Evolutionary conservation across 2,113 vertebrate species (phyloP).

Genomic region (Thryonomys swinderianus): DNA sequence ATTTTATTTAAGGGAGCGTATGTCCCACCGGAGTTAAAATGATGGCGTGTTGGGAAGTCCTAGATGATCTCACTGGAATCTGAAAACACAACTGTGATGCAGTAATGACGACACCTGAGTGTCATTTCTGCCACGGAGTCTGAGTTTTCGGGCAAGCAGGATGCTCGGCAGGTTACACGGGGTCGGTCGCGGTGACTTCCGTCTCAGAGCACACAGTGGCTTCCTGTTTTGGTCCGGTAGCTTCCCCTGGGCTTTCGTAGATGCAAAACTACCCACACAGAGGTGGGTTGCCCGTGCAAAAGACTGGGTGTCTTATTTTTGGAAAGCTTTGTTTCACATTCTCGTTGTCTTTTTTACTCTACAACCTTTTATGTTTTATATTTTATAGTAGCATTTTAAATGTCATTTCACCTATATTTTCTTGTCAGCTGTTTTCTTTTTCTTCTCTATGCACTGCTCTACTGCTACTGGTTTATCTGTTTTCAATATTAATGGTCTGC

Average conservation of each 20-base stretch:
- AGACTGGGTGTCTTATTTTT: slow-evolving; percentile 71
- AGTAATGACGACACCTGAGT: neutral
- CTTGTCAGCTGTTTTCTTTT: neutral
- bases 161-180: slow-evolving; percentile 25
- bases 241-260: slow-evolving; percentile 73
- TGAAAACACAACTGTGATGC: neutral
- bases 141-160: slow-evolving; percentile 64
- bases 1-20: neutral
- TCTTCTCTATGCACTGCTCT: neutral
- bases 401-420: neutral
- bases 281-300: slow-evolving; percentile 43
- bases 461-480: neutral
- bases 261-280: slow-evolving; percentile 60
- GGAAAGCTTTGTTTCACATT: slow-evolving; percentile 61
- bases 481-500: neutral
- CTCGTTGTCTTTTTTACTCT: slow-evolving; percentile 20
- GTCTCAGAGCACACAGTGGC: slow-evolving; percentile 36
- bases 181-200: slow-evolving; percentile 66
- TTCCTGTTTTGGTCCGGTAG: slow-evolving; percentile 78
- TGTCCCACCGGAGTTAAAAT: neutral
- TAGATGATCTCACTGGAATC: slow-evolving; percentile 24
- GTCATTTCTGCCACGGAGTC: slow-evolving; percentile 49
- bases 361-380: slow-evolving; percentile 45
- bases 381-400: slow-evolving; percentile 13
- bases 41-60: slow-evolving; percentile 45